Evolutionary conservation across 2,888 invertebrate genomes (phyloP).

Genomic region (Rhopalosiphum nymphaeae): DNA sequence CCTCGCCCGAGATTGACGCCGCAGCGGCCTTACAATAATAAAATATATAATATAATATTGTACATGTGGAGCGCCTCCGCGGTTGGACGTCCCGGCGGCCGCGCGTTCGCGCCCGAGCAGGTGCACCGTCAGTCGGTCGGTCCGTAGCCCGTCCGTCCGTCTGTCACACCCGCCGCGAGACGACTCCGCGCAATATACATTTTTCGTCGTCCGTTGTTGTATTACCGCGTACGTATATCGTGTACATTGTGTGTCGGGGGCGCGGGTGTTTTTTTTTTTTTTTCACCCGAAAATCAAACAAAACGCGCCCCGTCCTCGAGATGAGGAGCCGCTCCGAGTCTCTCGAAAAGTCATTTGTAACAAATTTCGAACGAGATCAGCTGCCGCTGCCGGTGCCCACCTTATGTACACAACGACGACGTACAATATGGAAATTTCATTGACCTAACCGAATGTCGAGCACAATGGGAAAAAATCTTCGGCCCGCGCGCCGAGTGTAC

Average conservation of each 20-base stretch:
- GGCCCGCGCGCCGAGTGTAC: background rate
- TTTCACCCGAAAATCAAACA: background rate
- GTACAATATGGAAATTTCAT: constrained; percentile 38
- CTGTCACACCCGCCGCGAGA: constrained; percentile 35
- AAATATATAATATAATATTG: background rate
- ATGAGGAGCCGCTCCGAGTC: background rate
- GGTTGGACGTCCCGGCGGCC: constrained; percentile 39
- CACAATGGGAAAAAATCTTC: constrained; percentile 1
- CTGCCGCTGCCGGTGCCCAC: background rate
- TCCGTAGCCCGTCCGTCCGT: background rate
- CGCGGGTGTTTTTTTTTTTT: background rate
- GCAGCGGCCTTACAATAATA: constrained; percentile 9
- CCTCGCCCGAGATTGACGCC: constrained; percentile 44
- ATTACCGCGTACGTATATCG: background rate
- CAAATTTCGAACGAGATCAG: constrained; percentile 60
- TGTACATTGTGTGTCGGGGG: background rate
- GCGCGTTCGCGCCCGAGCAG: constrained; percentile 37
- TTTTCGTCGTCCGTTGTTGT: background rate
- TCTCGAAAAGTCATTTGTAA: constrained; percentile 62
- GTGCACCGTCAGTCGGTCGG: constrained; percentile 22
- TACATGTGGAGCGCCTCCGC: constrained; percentile 46
- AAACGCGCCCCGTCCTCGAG: background rate
- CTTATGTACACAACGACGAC: background rate
- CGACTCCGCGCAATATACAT: background rate
- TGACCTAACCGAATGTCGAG: constrained; percentile 25